Percentiles rank a stretch among this genome's conserved stretches.
These are phyloP conservation scores for Hofmannophila pseudospretella DNA, from an alignment of 2,888 invertebrate genomes.

Conservation along the genomic window DNA sequence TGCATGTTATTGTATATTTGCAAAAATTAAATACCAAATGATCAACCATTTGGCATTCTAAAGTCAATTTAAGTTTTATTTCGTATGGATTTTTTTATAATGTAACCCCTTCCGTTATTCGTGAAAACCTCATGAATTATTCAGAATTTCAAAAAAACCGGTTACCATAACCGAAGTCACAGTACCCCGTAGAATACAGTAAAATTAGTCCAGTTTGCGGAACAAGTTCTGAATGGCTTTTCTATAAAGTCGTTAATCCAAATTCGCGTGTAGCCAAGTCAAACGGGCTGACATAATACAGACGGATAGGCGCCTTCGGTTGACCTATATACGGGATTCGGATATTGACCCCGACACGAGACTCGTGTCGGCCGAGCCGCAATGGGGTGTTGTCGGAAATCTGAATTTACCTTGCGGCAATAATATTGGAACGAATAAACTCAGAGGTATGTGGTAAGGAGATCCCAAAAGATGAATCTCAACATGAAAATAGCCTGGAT, in stretches of 20 bases:
- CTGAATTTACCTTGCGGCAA: neutral
- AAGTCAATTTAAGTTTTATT: too few species aligned
- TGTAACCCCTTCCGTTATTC: conserved; percentile 41
- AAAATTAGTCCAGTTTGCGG: conserved; percentile 37
- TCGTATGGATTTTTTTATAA: conserved; percentile 33
- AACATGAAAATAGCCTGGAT: too few species aligned
- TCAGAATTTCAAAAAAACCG: conserved; percentile 42
- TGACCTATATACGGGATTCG: conserved; percentile 69
- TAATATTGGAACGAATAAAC: neutral
- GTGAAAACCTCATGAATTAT: conserved; percentile 37
- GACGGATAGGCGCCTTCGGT: conserved; percentile 66
- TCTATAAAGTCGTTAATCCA: conserved; percentile 33
- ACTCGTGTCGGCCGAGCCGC: conserved; percentile 41
- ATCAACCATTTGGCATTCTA: too few species aligned
- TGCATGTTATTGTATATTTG: too few species aligned
- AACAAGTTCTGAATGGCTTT: conserved; percentile 38
- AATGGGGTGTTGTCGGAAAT: conserved; percentile 24
- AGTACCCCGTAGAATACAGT: conserved; percentile 26
- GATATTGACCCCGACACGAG: conserved; percentile 60
- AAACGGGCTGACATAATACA: conserved; percentile 58
- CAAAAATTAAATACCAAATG: too few species aligned
- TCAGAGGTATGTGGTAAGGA: too few species aligned
- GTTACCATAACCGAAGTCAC: conserved; percentile 31
- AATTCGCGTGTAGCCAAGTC: conserved; percentile 37
- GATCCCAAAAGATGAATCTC: neutral